Conservation (phyloP, 2,888 invertebrate species). For the Acanthosepion pharaonis region DNA sequence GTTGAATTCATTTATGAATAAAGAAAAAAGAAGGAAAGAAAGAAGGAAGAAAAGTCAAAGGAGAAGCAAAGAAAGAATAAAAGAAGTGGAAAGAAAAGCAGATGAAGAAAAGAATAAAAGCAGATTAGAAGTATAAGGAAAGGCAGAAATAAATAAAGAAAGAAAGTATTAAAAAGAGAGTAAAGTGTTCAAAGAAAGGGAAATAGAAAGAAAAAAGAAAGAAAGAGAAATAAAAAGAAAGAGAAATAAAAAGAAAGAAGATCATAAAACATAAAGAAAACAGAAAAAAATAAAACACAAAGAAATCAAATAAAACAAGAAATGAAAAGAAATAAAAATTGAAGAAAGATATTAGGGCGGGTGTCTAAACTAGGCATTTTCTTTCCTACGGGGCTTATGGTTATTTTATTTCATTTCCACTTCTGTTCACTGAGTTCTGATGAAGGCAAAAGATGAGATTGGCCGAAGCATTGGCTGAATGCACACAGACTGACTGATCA, state of each 20-base stretch:
- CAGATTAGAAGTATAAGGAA: background rate
- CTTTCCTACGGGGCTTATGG: slow-evolving; percentile 6
- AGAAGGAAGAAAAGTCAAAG: background rate
- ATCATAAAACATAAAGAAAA: background rate
- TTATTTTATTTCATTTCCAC: slow-evolving; percentile 22
- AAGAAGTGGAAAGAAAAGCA: background rate
- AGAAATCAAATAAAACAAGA: too few species aligned
- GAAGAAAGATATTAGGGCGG: background rate
- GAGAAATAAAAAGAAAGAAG: background rate
- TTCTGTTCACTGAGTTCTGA: slow-evolving; percentile 21
- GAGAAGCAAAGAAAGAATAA: background rate
- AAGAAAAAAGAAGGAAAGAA: background rate
- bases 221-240: background rate
- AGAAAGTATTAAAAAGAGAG: background rate
- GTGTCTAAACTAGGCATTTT: slow-evolving; percentile 2
- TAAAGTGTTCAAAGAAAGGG: background rate
- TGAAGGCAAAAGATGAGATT: slow-evolving; percentile 33
- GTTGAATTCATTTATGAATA: background rate
- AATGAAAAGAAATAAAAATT: too few species aligned
- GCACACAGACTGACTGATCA: slow-evolving; percentile 33
- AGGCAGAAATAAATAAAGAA: background rate
- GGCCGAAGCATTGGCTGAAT: slow-evolving; percentile 10
- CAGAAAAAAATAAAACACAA: background rate
- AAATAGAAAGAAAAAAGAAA: background rate
- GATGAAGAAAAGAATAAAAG: background rate